A percentile compares a stretch with the other conserved stretches of the same genome.
These are phyloP conservation scores for Drosophila pseudoananassae DNA, from an alignment of 1,140 invertebrate species.

Conservation along the genomic window DNA sequence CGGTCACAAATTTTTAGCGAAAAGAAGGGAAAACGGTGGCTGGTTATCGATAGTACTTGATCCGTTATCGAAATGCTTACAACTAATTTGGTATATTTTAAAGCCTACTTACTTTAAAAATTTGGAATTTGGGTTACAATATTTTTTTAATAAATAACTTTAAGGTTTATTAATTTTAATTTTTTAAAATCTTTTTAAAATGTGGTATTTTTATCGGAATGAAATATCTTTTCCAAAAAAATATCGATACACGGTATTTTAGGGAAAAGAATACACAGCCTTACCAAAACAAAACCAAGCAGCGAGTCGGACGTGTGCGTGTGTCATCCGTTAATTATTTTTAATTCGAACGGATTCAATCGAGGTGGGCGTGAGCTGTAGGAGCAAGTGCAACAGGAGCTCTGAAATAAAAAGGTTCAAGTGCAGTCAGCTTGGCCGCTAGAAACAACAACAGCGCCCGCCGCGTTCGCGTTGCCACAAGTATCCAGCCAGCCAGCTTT, in stretches of 20 bases:
- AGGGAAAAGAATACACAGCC: background rate
- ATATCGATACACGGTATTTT: too few species aligned
- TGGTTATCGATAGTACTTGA: constrained; percentile 1
- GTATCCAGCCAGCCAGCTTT: constrained; percentile 10
- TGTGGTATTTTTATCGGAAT: too few species aligned
- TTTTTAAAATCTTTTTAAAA: too few species aligned
- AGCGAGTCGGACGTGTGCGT: constrained; percentile 53
- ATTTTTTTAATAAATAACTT: too few species aligned
- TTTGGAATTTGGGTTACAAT: too few species aligned
- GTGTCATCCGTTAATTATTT: constrained; percentile 75
- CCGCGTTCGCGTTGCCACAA: constrained; percentile 29
- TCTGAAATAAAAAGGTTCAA: constrained; percentile 7
- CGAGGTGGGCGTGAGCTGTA: constrained; percentile 40
- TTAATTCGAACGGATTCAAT: constrained; percentile 59
- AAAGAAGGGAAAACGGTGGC: constrained; percentile 32
- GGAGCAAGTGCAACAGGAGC: constrained; percentile 14
- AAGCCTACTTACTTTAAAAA: too few species aligned
- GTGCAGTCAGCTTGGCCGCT: background rate
- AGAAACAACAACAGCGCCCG: background rate
- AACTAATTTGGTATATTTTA: too few species aligned
- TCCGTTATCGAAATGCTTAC: background rate
- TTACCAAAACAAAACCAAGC: background rate
- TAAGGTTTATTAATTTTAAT: too few species aligned
- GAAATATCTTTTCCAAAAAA: too few species aligned
- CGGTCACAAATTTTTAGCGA: constrained; percentile 77